Base-by-base conservation (phyloP, 2,888 invertebrate genomes). In the Colletes collaris region DNA sequence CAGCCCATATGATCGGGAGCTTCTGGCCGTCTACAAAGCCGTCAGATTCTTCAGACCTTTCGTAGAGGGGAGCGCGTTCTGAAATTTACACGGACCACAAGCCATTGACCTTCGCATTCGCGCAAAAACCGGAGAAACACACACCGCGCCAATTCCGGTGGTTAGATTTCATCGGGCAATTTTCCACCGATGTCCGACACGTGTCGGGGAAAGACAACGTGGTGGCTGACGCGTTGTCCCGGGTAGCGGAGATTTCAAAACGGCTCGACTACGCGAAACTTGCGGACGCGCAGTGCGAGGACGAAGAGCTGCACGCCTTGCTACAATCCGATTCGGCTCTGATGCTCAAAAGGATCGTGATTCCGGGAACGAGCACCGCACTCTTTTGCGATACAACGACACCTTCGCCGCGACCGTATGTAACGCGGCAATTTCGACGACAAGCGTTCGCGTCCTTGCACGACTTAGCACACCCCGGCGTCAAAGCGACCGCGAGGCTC, bases 1-100 rank as follows among this genome's bases (percentile, higher is more conserved):
- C 6, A 52, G 40, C 7, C 52, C 64, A 16, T 64, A 3, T n/a
- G 64, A 64, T 52, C 50, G 64, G n/a, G 64, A 52, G 37, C 52
- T 64, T 4, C n/a, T 64, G 5, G 64, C 64, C 0, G 13, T 64
- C 10, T 40, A 64, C 11, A 10, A 37, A 37, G 64, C 64, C 7
- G 27, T 52, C 37, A 52, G 37, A 10, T 37, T 16, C 4, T 53
- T 64, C 37, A 52, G 52, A 0, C 64, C 40, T 40, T 53, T 65
- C 53, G 11, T 64, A 5, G 52, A 64, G 40, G 53, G 64, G 6
- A 11, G 64, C n/a, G 5, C 3, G 0, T 64, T 64, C 4, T n/a
- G 11, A 10, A 11, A 40, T 65, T 7, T 65, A 27, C 19, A 65
- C 65, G 10, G 65, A 65, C 13, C 53, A 53, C 6, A 65, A 53